These are phyloP conservation scores for Drymodes brunneopygia DNA, from an alignment of 2,113 vertebrate genomes.

Conservation along the genomic window DNA sequence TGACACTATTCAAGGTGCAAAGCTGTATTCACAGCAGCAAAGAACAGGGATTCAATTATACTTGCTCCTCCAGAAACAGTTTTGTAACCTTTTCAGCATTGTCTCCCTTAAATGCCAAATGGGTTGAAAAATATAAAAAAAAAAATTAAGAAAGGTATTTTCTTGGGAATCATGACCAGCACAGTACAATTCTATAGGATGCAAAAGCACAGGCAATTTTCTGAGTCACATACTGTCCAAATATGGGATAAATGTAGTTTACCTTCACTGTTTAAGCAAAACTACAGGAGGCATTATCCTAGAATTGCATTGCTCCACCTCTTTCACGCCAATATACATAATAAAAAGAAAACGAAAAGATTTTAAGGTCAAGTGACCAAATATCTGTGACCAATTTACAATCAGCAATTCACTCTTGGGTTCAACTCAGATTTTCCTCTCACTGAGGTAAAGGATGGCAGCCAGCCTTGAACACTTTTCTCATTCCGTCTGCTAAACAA, in stretches of 20 bases:
- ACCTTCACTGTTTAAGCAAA: neutral
- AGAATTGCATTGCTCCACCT: neutral
- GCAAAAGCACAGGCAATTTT: neutral
- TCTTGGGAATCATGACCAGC: neutral
- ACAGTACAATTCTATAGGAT: neutral
- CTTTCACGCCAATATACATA: neutral
- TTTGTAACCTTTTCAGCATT: neutral
- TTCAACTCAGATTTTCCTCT: neutral
- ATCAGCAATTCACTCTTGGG: neutral
- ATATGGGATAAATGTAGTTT: neutral
- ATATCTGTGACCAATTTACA: neutral
- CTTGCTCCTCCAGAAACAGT: neutral
- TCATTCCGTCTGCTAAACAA: neutral
- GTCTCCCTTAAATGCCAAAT: neutral
- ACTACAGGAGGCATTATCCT: neutral
- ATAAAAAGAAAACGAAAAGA: neutral
- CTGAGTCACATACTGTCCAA: accelerated
- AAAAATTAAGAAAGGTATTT: neutral
- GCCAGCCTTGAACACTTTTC: neutral
- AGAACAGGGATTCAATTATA: slow-evolving; percentile 25
- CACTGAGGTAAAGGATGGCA: neutral
- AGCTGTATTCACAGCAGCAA: neutral
- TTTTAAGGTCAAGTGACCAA: neutral
- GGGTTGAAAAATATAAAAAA: neutral
- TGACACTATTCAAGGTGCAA: neutral